Evolutionary conservation across 2,888 invertebrate genomes (phyloP), one percentile per base, ranked within the genome.

Genomic region (Tribolium freemani): DNA sequence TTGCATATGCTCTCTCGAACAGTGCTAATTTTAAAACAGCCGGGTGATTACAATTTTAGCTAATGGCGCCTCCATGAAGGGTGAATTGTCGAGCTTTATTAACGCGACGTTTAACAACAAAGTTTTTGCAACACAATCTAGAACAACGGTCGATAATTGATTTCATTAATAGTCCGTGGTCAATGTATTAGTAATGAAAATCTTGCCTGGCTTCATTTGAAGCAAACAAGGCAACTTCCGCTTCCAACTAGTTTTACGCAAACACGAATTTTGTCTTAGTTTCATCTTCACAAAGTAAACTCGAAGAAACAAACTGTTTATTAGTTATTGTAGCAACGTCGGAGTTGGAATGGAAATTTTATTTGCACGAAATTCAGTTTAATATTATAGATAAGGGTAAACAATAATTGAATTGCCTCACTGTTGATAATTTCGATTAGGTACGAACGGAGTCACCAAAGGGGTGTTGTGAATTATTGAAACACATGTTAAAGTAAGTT

Each of bases 11-110:
- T 73, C 72, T 61, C 58, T 71, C 71, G 66, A 69, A 73, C 56
- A 10, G 72, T 74, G 71, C 74, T 71, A 72, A 74, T 76, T 76
- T 76, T 76, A 76, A 76, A 76, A 76, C 69, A 71, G 72, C 69
- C 63, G 10, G 74, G 74, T 70, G 66, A 72, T 74, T 74, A 75
- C 74, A 75, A 75, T 75, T 75, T 72, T 66, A 60, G 46, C 48
- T 74, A 75, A 75, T 72, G 60, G 72, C 66, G 46, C 8, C 69
- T 71, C 60, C 71, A 68, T 69, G 70, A 71, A 38, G 9, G 38
- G 38, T 75, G 64, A 64, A 69, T 69, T 64, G 66, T 58, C 69
- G 64, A 50, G 58, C 20, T 51, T 51, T 51, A 51, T 20, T 51
- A 13, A 20, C 51, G 5, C 16, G 51, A 51, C 51, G 13, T 16